Base-by-base conservation (phyloP, 2,797 vertebrate species). In the Podarcis lilfordi region DNA sequence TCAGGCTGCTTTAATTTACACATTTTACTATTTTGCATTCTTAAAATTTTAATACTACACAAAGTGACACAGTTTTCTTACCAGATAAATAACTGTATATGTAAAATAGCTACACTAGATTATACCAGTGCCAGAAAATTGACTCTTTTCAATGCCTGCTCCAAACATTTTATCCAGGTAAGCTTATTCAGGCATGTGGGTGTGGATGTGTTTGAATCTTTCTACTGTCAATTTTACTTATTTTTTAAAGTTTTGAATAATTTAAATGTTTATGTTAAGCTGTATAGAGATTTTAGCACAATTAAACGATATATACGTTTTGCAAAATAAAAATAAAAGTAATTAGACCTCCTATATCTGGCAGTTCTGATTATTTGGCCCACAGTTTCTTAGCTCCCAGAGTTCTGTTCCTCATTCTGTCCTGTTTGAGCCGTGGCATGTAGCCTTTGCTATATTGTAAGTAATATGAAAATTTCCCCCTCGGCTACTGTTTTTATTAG, bases 11-110 rank as follows among this genome's bases (percentile, higher is more conserved):
- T 88, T n/a, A 89, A 17, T 55, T 86, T 81, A 3, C 80, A 37
- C 82, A 61, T 59, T 82, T 82, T 92, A 79, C 61, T 66, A 32
- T 88, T 93, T 87, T 1, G 23, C 27, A 76, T 43, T 61, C 55
- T 76, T 86, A 89, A 89, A 89, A 21, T 81, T 21, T 1, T 59
- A 82, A 83, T 55, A 72, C 7, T 85, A 92, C 40, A 88, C 27
- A 19, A 61, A 61, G 8, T 32, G 50, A 55, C 11, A 72, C 25
- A 11, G 76, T 75, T 66, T 45, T 45, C 27, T 68, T 76, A 66
- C 13, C 64, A 45, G 66, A 75, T 32, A 68, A 82, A 66, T n/a
- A 69, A 82, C 43, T 43, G 23, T 82, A 29, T 32, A 17, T 82
- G 37, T 23, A n/a, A 71, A 43, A 23, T 81, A 81, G 61, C 21